Percentiles rank a stretch among this genome's conserved stretches.
These are phyloP conservation scores for Clarias fuscus DNA, from an alignment of 2,797 vertebrate genomes.

Conservation along the genomic window DNA sequence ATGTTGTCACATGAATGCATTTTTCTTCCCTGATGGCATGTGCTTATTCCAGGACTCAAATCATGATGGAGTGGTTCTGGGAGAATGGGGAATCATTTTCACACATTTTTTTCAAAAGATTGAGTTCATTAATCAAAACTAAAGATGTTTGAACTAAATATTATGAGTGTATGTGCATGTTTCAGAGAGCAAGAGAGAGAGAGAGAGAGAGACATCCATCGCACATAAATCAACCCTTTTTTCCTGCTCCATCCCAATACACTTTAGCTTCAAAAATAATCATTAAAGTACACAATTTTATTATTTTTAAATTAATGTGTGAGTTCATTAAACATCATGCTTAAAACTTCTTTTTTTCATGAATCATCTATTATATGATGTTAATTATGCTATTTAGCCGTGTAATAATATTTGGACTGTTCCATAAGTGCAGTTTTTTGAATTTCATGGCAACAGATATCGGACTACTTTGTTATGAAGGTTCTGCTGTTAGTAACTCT, in stretches of 20 bases:
- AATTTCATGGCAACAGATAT: neutral
- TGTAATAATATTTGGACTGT: neutral
- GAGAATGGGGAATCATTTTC: too few relatives aligned
- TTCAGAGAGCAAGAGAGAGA: neutral
- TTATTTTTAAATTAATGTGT: neutral
- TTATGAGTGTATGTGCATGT: neutral
- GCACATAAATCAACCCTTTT: neutral
- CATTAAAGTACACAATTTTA: neutral
- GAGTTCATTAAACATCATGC: neutral
- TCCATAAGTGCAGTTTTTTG: neutral
- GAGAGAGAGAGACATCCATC: too few relatives aligned
- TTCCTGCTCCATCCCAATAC: neutral
- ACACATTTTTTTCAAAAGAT: too few relatives aligned
- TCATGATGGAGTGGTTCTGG: too few relatives aligned
- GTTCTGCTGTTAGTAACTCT: neutral
- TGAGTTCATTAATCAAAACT: too few relatives aligned
- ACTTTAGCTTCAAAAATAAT: neutral
- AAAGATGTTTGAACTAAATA: too few relatives aligned
- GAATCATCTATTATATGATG: neutral
- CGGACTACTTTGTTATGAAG: neutral
- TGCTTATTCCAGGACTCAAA: too few relatives aligned
- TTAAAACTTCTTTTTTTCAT: neutral
- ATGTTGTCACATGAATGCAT: too few relatives aligned
- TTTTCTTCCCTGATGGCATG: too few relatives aligned
- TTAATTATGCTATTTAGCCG: neutral